Conservation (phyloP, 2,797 vertebrate genomes). For the Tolypeutes matacus region DNA sequence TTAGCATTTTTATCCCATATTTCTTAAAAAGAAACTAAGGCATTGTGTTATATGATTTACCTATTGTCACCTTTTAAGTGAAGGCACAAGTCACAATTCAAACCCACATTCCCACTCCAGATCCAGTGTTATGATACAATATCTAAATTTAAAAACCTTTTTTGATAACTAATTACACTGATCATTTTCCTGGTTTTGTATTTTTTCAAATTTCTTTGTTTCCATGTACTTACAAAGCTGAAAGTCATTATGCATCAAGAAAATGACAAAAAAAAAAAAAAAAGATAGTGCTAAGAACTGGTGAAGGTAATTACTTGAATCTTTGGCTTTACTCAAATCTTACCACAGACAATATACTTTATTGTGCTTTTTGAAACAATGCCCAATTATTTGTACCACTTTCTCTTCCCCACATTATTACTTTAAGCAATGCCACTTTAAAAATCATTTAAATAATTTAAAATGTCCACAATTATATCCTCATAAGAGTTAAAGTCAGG, state of each 20-base stretch:
- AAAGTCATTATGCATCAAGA: slow-evolving; percentile 3
- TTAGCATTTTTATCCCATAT: not conserved
- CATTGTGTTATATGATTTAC: not conserved
- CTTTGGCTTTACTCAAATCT: not conserved
- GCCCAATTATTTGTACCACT: not conserved
- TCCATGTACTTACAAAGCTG: not conserved
- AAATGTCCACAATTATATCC: not conserved
- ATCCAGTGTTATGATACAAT: not conserved
- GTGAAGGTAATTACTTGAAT: not conserved
- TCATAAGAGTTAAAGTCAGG: not conserved
- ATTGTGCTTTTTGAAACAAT: not conserved
- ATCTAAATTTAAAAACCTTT: not conserved
- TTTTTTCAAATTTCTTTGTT: slow-evolving; percentile 1
- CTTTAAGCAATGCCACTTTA: not conserved
- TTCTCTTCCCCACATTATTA: not conserved
- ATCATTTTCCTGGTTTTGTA: not conserved
- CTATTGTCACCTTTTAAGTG: not conserved
- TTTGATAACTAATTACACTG: not conserved
- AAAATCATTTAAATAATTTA: not conserved
- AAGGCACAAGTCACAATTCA: not conserved
- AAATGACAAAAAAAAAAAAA: not conserved
- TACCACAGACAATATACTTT: not conserved
- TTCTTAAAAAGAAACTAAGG: not conserved
- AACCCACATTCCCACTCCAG: not conserved
- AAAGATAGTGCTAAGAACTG: not conserved